Conservation (phyloP, 2,888 invertebrate genomes). For the Orthosia gothica region DNA sequence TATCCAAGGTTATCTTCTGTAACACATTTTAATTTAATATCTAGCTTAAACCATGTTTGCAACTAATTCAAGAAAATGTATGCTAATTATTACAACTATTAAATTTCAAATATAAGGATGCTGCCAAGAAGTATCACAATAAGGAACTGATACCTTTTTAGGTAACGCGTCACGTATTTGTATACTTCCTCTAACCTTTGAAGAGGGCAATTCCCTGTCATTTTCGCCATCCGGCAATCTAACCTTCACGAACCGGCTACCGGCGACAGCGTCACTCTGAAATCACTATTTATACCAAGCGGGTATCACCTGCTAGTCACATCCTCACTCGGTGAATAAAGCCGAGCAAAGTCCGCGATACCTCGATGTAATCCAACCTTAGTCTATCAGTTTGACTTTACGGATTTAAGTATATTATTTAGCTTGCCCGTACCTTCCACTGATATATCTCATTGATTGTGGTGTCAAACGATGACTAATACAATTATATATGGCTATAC, state of each 20-base stretch:
- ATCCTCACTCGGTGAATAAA: constrained; percentile 31
- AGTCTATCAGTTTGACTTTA: constrained; percentile 37
- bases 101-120: constrained; percentile 1
- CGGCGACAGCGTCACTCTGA: constrained; percentile 22
- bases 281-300: constrained; percentile 40
- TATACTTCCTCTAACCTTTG: constrained; percentile 47
- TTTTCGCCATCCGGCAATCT: constrained; percentile 41
- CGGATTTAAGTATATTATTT: constrained; percentile 11
- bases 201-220: constrained; percentile 43
- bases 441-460: constrained; percentile 35
- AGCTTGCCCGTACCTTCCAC: constrained; percentile 1
- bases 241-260: constrained; percentile 42
- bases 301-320: constrained; percentile 40
- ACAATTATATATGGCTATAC: constrained; percentile 1
- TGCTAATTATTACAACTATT: not conserved
- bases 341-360: constrained; percentile 53
- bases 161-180: constrained; percentile 29
- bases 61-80: not conserved
- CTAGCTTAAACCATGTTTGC: not conserved
- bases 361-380: not conserved
- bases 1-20: constrained; percentile 25
- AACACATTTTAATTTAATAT: constrained; percentile 18
- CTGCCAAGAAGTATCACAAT: constrained; percentile 9
- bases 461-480: constrained; percentile 17
- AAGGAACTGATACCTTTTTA: constrained; percentile 31